Conservation (phyloP, 2,113 vertebrate genomes). For the Piaya cayana region DNA sequence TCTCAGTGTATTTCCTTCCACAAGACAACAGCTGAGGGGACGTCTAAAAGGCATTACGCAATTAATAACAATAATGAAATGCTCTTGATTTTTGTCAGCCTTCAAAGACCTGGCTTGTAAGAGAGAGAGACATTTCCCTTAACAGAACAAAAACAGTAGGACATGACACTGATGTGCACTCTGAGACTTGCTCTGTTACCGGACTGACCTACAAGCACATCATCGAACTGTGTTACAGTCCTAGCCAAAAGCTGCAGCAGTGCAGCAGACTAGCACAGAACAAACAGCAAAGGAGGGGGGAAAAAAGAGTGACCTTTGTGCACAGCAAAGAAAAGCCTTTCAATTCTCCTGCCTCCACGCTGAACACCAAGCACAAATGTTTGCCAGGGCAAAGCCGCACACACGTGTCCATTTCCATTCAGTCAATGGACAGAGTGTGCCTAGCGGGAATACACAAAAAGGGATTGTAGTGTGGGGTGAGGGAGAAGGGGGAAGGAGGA, state of each 20-base stretch:
- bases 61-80: background rate
- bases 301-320: background rate
- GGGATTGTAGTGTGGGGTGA: background rate
- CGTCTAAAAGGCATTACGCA: background rate
- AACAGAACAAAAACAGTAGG: background rate
- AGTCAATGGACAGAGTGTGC: background rate
- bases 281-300: background rate
- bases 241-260: background rate
- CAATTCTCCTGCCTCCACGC: background rate
- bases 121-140: background rate
- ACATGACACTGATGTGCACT: background rate
- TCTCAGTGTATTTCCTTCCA: background rate
- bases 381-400: background rate
- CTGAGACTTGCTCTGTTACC: background rate
- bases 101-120: background rate
- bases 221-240: background rate
- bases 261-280: background rate
- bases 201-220: background rate
- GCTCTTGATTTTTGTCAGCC: background rate
- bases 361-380: fast-evolving
- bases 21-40: background rate
- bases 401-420: background rate
- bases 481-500: background rate
- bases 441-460: background rate
- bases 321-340: background rate